A percentile compares a stretch with the other conserved stretches of the same genome.
Conservation (phyloP, 2,113 vertebrate genomes). For the Albula goreensis region DNA sequence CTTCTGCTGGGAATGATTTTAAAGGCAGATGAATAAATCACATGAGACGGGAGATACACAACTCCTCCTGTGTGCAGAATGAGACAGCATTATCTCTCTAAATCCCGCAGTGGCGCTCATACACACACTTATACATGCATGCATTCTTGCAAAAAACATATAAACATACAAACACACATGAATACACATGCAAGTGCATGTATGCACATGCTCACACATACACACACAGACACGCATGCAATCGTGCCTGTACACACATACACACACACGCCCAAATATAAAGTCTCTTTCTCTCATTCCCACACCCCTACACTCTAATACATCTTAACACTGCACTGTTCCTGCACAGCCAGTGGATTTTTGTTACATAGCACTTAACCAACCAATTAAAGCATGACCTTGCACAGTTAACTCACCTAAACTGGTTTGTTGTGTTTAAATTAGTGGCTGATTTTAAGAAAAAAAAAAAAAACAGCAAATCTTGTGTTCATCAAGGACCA, state of each 20-base stretch:
- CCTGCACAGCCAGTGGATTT: too few relatives aligned
- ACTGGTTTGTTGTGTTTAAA: too few relatives aligned
- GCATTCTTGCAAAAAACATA: background rate
- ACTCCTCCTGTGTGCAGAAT: background rate
- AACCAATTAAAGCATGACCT: too few relatives aligned
- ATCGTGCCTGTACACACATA: background rate
- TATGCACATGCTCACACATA: background rate
- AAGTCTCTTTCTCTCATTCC: too few relatives aligned
- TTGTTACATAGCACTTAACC: too few relatives aligned
- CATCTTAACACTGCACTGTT: background rate
- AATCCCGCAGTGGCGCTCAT: background rate
- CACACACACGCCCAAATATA: background rate
- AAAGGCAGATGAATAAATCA: background rate
- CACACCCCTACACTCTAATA: background rate
- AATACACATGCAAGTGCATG: background rate
- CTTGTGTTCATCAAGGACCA: too few relatives aligned
- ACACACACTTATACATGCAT: background rate
- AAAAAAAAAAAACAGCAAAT: too few relatives aligned
- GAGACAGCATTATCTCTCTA: background rate
- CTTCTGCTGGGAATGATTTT: background rate
- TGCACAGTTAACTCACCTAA: too few relatives aligned
- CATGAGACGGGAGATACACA: background rate
- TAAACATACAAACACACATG: background rate
- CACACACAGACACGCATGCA: background rate
- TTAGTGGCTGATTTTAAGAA: too few relatives aligned